A percentile compares a stretch with the other conserved stretches of the same genome.
Conservation (phyloP, 2,113 vertebrate species). For the Panthera uncia region DNA sequence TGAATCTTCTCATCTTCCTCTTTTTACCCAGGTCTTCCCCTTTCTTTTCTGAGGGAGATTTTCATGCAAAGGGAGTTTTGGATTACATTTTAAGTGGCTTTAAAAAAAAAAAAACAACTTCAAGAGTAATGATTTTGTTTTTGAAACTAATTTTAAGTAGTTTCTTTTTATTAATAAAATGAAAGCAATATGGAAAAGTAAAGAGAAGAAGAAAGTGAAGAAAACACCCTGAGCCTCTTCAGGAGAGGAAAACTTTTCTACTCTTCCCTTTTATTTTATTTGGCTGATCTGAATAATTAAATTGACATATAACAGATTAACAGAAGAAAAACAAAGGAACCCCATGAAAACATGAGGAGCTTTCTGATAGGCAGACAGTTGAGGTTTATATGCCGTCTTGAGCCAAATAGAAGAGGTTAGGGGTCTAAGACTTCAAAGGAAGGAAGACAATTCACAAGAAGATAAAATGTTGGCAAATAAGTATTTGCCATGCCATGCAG, state of each 20-base stretch:
- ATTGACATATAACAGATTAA: background rate
- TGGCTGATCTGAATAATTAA: background rate
- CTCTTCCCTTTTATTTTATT: background rate
- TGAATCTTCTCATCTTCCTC: background rate
- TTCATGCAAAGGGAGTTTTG: background rate
- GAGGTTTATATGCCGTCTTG: background rate
- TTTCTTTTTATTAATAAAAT: conserved; percentile 9
- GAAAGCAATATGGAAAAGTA: background rate
- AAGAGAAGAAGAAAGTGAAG: background rate
- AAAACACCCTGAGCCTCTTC: background rate
- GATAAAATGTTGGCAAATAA: background rate
- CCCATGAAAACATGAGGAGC: background rate
- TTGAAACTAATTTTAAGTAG: background rate
- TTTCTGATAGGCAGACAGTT: background rate
- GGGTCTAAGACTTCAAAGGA: background rate
- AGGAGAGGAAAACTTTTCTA: background rate
- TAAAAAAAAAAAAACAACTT: background rate
- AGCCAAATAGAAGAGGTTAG: background rate
- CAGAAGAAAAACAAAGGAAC: background rate
- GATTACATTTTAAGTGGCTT: background rate
- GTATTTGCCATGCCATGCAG: background rate
- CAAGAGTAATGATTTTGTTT: background rate
- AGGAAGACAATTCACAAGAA: background rate
- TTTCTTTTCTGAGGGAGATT: background rate
- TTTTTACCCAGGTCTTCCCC: background rate